Conservation (phyloP, 2,113 vertebrate genomes). For the Fulmarus glacialis region DNA sequence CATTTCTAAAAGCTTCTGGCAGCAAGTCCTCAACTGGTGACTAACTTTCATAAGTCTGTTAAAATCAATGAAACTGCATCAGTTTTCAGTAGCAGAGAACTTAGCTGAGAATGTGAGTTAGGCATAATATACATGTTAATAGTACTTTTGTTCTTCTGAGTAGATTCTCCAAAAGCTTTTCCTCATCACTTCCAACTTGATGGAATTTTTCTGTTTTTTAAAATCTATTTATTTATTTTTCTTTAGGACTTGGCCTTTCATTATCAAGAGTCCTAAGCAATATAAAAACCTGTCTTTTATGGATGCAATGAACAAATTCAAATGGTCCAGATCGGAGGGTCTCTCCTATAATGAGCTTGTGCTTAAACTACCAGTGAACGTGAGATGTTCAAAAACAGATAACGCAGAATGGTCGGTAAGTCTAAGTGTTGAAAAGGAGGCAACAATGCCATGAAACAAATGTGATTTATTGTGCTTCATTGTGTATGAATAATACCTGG, state of each 20-base stretch:
- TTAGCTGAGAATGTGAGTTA: background rate
- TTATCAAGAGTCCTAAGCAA: conserved; percentile 89
- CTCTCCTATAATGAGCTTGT: conserved; percentile 85
- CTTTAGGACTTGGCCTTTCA: conserved; percentile 86
- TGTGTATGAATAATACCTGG: background rate
- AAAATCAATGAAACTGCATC: background rate
- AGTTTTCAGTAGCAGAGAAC: background rate
- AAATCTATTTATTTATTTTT: background rate
- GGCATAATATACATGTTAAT: background rate
- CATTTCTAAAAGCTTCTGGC: background rate
- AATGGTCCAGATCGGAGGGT: conserved; percentile 84
- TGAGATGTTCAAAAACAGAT: conserved; percentile 86
- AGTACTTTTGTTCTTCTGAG: background rate
- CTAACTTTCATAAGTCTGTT: background rate
- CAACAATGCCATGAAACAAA: background rate
- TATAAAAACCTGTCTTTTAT: conserved; percentile 89
- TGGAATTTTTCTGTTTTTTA: background rate
- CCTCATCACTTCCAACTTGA: background rate
- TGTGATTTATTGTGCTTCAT: background rate
- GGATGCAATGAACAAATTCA: conserved; percentile 89
- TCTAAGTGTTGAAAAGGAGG: background rate
- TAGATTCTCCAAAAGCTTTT: background rate
- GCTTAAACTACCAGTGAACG: conserved; percentile 80
- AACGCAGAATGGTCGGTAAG: conserved; percentile 87
- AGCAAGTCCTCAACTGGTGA: background rate